Percentiles rank a stretch among this genome's conserved stretches.
Conservation (phyloP, 2,797 vertebrate species). For the Brotogeris chrysoptera region DNA sequence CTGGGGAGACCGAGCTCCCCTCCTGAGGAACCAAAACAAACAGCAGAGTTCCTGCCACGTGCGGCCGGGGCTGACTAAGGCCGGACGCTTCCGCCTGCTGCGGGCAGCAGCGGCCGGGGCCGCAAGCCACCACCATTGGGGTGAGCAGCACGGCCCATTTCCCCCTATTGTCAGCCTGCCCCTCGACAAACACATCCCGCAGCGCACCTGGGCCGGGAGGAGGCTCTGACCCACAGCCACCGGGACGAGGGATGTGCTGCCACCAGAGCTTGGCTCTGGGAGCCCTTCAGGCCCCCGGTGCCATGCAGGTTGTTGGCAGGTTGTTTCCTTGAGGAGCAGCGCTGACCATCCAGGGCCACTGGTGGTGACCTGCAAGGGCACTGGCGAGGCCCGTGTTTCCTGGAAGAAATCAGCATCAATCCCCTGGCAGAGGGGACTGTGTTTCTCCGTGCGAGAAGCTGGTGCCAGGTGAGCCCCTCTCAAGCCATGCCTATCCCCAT, state of each 20-base stretch:
- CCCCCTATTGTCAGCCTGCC: slow-evolving; percentile 68
- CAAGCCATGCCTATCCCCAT: not conserved
- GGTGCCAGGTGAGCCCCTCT: not conserved
- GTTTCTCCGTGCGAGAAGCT: accelerated
- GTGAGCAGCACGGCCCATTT: slow-evolving; percentile 32
- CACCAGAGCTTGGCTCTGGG: accelerated
- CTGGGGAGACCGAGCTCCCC: not conserved
- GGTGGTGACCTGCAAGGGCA: not conserved
- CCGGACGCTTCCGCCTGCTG: slow-evolving; percentile 53
- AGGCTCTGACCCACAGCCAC: not conserved
- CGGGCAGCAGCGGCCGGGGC: slow-evolving; percentile 12
- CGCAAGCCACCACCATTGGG: not conserved
- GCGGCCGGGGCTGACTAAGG: slow-evolving; percentile 71
- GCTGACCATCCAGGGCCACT: not conserved
- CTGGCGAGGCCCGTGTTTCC: not conserved
- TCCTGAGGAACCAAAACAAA: slow-evolving; percentile 57
- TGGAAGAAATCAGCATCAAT: not conserved
- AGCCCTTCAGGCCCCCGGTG: not conserved
- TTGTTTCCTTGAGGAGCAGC: not conserved
- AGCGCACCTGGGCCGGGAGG: slow-evolving; percentile 53
- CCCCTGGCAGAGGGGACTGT: not conserved
- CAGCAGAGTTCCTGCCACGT: slow-evolving; percentile 65
- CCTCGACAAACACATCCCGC: slow-evolving; percentile 39
- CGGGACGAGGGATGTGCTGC: not conserved
- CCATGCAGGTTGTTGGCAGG: not conserved